Evolutionary conservation across 2,888 invertebrate genomes (phyloP).

Genomic region (Catocala fraxini): DNA sequence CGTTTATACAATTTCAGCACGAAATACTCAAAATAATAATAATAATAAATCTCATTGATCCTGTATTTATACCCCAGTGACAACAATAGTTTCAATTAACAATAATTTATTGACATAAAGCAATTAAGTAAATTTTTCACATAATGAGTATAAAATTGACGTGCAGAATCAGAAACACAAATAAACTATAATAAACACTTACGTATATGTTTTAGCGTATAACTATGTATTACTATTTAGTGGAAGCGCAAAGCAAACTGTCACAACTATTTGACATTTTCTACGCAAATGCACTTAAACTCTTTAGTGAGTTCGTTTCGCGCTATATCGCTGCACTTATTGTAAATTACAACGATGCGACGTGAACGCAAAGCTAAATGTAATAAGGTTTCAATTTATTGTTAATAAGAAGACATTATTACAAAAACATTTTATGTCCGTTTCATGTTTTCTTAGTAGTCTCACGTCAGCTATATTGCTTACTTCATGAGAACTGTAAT

Average conservation of each 20-base stretch:
- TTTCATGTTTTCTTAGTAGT: neutral
- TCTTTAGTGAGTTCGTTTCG: slow-evolving; percentile 41
- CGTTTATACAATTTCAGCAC: too few relatives aligned
- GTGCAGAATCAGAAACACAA: too few relatives aligned
- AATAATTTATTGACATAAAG: too few relatives aligned
- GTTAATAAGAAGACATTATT: slow-evolving; percentile 5
- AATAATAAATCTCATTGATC: too few relatives aligned
- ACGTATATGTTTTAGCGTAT: neutral
- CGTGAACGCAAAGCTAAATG: slow-evolving; percentile 16
- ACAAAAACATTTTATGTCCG: neutral
- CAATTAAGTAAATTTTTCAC: too few relatives aligned
- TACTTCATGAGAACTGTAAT: neutral
- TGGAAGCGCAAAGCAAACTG: slow-evolving; percentile 25
- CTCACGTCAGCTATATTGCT: neutral
- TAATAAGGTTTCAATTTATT: slow-evolving; percentile 11
- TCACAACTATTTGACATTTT: slow-evolving; percentile 42
- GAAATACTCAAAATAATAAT: neutral
- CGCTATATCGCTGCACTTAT: slow-evolving; percentile 34
- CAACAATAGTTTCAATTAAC: too few relatives aligned
- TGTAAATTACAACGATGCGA: slow-evolving; percentile 31
- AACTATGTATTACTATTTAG: neutral
- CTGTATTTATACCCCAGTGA: too few relatives aligned
- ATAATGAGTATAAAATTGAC: too few relatives aligned
- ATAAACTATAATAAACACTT: too few relatives aligned
- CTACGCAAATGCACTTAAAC: slow-evolving; percentile 42